Base-by-base conservation (phyloP, 2,113 vertebrate genomes). In the Ochotona curzoniae region DNA sequence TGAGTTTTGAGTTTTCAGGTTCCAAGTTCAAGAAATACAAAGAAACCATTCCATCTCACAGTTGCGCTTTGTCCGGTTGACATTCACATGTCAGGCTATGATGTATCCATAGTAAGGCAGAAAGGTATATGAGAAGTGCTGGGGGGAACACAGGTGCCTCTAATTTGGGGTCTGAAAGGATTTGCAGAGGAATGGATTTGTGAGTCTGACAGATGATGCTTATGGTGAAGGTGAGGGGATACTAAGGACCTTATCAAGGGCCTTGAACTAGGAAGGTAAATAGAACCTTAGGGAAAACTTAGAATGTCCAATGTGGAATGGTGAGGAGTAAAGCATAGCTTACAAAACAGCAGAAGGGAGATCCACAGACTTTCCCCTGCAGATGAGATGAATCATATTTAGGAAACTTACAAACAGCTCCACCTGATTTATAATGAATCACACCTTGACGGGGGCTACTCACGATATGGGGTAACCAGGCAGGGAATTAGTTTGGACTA, bases 21-120 rank as follows among this genome's bases (percentile, higher is more conserved):
- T 86, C 60, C 3, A 91, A 83, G 51, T 28, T 94, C 60, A 83
- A 21, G 60, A 8, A 75, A 88, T 30, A 84, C 44, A 60, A 89
- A 57, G 49, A 32, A 73, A 20, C n/a, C 30, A 82, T 74, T 64
- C 17, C 18, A 12, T 18, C 20, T 23, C 20, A 81, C 57, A 66
- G 44, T 30, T 66, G n/a, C 18, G 76, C 26, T 47, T 21, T 80
- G 11, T 26, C 44, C 79, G 76, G 20, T 54, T 61, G 38, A 64
- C 54, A 96, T 81, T 87, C 12, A 13, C 38, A 23, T 38, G 83
- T 83, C 30, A 49, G 30, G 64, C 30, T 86, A 9, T 32, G 80
- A 67, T 82, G 51, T 8, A 20, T 38, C n/a, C 15, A 4, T 8
- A 51, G 61, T 26, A 32, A 4, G 25, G 17, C 25, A 78, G 78